Conservation (phyloP, 2,113 vertebrate species). For the Psittacula cyanocephala region DNA sequence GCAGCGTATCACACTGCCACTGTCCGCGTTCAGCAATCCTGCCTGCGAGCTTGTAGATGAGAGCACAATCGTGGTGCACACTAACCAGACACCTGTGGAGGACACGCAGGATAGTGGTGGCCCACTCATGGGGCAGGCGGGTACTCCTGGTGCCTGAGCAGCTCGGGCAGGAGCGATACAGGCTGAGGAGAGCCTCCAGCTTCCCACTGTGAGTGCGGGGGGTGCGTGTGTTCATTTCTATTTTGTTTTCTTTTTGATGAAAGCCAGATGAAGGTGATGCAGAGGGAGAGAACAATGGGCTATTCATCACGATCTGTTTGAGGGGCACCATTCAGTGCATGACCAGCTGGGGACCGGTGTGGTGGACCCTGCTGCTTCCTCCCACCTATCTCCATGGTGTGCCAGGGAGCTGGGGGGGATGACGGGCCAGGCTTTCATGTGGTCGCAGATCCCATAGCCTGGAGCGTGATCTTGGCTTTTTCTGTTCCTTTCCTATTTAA, state of each 20-base stretch:
- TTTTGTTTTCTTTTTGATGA: conserved; percentile 64
- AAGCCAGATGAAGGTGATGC: conserved; percentile 33
- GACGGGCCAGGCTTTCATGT: neutral
- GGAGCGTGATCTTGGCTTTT: neutral
- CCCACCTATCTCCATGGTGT: neutral
- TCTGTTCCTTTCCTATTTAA: conserved; percentile 21
- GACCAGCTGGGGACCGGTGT: neutral
- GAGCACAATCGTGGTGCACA: conserved; percentile 82
- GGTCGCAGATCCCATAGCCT: neutral
- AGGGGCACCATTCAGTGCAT: neutral
- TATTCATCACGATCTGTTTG: neutral
- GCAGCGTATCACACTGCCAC: conserved; percentile 90
- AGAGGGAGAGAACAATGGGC: neutral
- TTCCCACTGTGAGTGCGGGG: conserved; percentile 37
- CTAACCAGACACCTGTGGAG: conserved; percentile 77
- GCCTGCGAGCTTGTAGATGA: conserved; percentile 91
- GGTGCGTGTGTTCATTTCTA: conserved; percentile 47
- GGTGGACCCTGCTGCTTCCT: conserved; percentile 2
- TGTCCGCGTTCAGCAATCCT: conserved; percentile 91
- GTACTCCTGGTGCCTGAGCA: conserved; percentile 92
- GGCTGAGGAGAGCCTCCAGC: conserved; percentile 34
- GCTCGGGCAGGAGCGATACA: neutral
- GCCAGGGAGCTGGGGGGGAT: conserved; percentile 23
- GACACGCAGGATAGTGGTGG: conserved; percentile 68
- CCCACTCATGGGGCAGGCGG: conserved; percentile 85